Base-by-base conservation (phyloP, 92 coral and sea anemone genomes). In the Ricordea florida region DNA sequence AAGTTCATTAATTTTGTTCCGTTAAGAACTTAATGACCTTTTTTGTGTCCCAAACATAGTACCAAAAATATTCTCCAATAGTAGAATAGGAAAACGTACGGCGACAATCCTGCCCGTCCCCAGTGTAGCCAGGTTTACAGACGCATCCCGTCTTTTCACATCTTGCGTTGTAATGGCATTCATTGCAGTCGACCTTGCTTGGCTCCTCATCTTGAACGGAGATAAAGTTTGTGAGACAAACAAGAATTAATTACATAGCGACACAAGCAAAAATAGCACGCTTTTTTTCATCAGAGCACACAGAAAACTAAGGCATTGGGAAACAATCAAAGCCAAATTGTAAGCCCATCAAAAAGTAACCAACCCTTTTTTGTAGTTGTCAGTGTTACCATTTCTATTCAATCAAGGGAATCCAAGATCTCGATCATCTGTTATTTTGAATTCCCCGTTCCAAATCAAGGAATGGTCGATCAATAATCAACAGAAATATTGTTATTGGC, bases 81-180 rank as follows among this genome's bases (percentile, higher is more conserved):
- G 0, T 9, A 11, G 6, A 16, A 7, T 9, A 35, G 1, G 10
- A 10, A 3, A 31, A 46, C 86, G 61, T 79, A 91, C 97, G 90
- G 55, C 85, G 76, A 41, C 97, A 91, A 16, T 42, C 62, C 16
- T 61, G 37, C 36, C 97, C 97, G 42, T 91, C 87, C 4, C 97
- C 97, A 15, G 82, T 68, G 57, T 78, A 91, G 1, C 97, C 97
- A 0, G 90, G 70, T 23, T 89, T 85, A 55, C 97, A 91, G 15
- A 91, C 80, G 27, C 97, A 91, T 23, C 82, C 85, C 49, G 50
- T 87, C 69, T 87, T 84, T 50, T 83, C 59, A 17, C 97, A 91
- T 35, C 80, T 84, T 1, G 97, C 97, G 26, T 87, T 84, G 46
- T 91, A 84, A 53, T 91, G 97, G 10, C 97, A 91, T 10, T 74